Percentiles rank a stretch among this genome's conserved stretches.
phyloP scores from a whole-genome alignment of 2,113 vertebrate genomes.

The Pygathrix nemaeus region DNA sequence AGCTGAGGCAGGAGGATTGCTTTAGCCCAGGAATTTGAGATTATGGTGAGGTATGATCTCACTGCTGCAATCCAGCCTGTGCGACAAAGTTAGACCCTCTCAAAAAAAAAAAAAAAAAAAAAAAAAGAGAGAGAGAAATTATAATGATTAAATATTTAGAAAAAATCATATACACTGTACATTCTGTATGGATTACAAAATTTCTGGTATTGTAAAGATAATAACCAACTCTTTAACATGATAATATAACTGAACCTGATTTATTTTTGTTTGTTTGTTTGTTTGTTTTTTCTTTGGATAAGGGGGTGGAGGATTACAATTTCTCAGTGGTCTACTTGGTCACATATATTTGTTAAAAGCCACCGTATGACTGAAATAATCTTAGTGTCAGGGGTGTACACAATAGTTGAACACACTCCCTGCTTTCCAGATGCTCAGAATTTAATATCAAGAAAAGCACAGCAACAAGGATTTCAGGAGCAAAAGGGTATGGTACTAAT shows the following conservation, averaged over 20 bases:
- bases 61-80: too few relatives aligned
- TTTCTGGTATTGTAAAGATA: slow-evolving; percentile 19
- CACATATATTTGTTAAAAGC: neutral
- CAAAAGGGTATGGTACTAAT: neutral
- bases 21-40: too few relatives aligned
- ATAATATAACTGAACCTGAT: neutral
- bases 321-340: neutral
- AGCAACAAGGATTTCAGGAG: neutral
- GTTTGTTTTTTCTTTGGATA: neutral
- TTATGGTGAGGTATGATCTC: too few relatives aligned
- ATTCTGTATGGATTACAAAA: slow-evolving; percentile 13
- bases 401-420: neutral
- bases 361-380: neutral
- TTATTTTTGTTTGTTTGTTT: neutral
- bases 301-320: neutral
- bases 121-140: too few relatives aligned
- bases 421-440: neutral
- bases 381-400: neutral
- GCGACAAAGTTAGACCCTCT: too few relatives aligned
- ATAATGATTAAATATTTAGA: slow-evolving; percentile 46
- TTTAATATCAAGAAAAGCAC: neutral
- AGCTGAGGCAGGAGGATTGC: too few relatives aligned
- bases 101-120: too few relatives aligned
- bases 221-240: neutral
- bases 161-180: neutral